Evolutionary conservation across 2,113 vertebrate species (phyloP).

Genomic region (Neopipo cinnamomea): DNA sequence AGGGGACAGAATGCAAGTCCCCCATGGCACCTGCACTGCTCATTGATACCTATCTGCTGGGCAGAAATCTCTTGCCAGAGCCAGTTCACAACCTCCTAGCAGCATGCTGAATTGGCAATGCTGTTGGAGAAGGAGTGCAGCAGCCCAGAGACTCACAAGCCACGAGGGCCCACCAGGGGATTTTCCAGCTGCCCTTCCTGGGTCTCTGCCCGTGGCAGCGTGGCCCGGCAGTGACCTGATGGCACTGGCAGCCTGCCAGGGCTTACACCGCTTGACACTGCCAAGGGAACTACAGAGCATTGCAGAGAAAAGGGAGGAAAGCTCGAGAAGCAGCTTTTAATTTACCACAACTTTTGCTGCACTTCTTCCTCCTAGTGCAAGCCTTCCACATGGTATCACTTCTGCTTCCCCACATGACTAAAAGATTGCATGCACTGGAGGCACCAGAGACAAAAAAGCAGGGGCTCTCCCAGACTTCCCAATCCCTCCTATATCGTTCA

Average conservation of each 20-base stretch:
- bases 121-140: neutral
- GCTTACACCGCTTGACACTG: neutral
- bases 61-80: neutral
- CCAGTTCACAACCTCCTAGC: fast-evolving
- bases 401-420: neutral
- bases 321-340: neutral
- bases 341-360: neutral
- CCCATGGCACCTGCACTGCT: neutral
- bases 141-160: fast-evolving
- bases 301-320: neutral
- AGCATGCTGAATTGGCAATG: fast-evolving
- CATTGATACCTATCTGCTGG: neutral
- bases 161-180: fast-evolving
- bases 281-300: fast-evolving
- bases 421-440: neutral
- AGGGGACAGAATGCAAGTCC: neutral
- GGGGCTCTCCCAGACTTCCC: neutral
- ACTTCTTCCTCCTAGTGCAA: neutral
- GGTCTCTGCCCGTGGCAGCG: fast-evolving
- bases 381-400: neutral
- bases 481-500: neutral
- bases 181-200: neutral
- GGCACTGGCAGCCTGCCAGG: neutral
- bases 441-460: neutral
- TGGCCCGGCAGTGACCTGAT: neutral